These are phyloP conservation scores for Axinella damicornis DNA, from an alignment of 37 sponge, comb jelly and placozoan genomes.

Conservation along the genomic window DNA sequence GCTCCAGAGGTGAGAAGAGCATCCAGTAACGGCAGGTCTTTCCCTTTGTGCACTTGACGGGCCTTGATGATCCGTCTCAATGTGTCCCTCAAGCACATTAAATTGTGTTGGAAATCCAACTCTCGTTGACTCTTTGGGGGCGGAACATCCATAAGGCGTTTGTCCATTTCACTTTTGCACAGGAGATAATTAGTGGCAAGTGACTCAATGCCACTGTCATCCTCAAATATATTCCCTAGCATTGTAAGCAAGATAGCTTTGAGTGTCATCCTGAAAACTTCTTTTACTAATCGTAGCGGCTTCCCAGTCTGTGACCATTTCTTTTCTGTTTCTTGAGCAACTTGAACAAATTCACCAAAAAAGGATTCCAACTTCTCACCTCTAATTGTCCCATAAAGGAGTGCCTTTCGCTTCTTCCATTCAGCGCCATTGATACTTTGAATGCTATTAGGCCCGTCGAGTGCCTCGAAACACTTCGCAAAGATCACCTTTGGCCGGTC, in stretches of 20 bases:
- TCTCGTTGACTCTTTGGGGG: slow-evolving; percentile 19
- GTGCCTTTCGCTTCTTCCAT: slow-evolving; percentile 37
- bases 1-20: slow-evolving; percentile 22
- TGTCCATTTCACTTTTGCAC: slow-evolving; percentile 49
- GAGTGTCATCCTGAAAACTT: slow-evolving; percentile 23
- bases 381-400: slow-evolving; percentile 40
- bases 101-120: slow-evolving; percentile 19
- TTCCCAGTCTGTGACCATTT: slow-evolving; percentile 13
- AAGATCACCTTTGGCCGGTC: slow-evolving; percentile 22
- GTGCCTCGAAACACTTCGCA: slow-evolving; percentile 15
- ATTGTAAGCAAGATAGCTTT: slow-evolving; percentile 37
- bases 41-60: not conserved
- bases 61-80: slow-evolving; percentile 23
- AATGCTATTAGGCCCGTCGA: slow-evolving; percentile 37
- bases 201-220: slow-evolving; percentile 40
- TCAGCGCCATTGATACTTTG: slow-evolving; percentile 29
- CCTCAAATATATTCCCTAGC: slow-evolving; percentile 54
- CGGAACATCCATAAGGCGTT: slow-evolving; percentile 17
- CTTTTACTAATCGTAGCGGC: not conserved
- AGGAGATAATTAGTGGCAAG: slow-evolving; percentile 10
- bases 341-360: slow-evolving; percentile 34
- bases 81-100: not conserved
- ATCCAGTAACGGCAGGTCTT: slow-evolving; percentile 24
- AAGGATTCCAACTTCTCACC: slow-evolving; percentile 35
- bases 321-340: slow-evolving; percentile 25